Conservation (phyloP, 2,113 vertebrate genomes). For the Progne subis region DNA sequence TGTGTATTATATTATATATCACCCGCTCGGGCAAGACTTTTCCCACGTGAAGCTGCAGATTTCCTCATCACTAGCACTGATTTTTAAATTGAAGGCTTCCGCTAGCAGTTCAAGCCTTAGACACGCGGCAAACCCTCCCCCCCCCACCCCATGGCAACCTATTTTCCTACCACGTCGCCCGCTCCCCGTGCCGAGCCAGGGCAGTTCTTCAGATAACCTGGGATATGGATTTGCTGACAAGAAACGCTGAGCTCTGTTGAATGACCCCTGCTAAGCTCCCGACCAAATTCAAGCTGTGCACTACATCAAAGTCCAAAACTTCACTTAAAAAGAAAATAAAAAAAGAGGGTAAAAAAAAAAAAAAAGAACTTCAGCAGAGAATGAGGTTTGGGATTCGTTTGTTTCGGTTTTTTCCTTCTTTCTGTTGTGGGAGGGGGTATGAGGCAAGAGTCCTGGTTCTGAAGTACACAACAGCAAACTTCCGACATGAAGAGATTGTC, state of each 20-base stretch:
- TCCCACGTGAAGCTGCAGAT: not conserved
- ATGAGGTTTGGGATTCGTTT: slow-evolving; percentile 46
- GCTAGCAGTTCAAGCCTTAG: not conserved
- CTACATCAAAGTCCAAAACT: slow-evolving; percentile 79
- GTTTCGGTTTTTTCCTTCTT: slow-evolving; percentile 46
- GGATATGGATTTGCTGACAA: slow-evolving; percentile 68
- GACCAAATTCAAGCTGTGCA: slow-evolving; percentile 94
- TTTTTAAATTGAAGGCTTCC: slow-evolving; percentile 27
- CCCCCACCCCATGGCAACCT: not conserved
- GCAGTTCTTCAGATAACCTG: slow-evolving; percentile 51
- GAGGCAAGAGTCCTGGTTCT: slow-evolving; percentile 76
- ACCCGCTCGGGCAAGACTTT: not conserved
- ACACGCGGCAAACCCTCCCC: not conserved
- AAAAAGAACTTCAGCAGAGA: slow-evolving; percentile 51
- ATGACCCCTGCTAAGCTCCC: slow-evolving; percentile 81
- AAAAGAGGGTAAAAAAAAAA: slow-evolving; percentile 47
- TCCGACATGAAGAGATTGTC: slow-evolving; percentile 77
- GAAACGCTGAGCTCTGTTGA: slow-evolving; percentile 65
- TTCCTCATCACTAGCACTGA: slow-evolving; percentile 39
- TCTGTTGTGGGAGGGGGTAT: slow-evolving; percentile 61
- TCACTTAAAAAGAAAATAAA: slow-evolving; percentile 73
- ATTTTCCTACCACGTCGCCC: slow-evolving; percentile 5
- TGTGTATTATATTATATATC: slow-evolving; percentile 57
- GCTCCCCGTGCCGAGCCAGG: not conserved
- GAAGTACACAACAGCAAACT: slow-evolving; percentile 76